Conservation (phyloP, 2,888 invertebrate genomes). For the Hirtodrosophila alboralis region DNA sequence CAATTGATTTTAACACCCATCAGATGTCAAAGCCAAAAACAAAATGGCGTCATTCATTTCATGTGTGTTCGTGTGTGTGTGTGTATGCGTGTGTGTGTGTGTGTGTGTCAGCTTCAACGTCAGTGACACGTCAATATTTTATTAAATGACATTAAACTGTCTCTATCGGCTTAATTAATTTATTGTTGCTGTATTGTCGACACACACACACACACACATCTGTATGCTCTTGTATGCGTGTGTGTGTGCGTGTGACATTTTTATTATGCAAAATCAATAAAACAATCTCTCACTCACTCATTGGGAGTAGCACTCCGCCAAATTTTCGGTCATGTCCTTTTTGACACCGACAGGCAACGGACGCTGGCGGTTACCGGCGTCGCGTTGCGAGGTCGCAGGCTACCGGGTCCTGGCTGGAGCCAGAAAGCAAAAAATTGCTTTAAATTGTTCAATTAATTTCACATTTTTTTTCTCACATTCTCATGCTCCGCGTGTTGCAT, state of each 20-base stretch:
- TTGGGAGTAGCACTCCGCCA: constrained; percentile 42
- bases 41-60: constrained; percentile 64
- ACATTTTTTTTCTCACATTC: constrained; percentile 46
- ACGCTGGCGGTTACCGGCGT: constrained; percentile 33
- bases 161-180: constrained; percentile 84
- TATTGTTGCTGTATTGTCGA: constrained; percentile 82
- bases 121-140: constrained; percentile 83
- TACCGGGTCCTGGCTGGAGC: constrained; percentile 2
- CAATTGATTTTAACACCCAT: constrained; percentile 83
- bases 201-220: constrained; percentile 38
- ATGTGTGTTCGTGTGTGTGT: constrained; percentile 22
- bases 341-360: constrained; percentile 77
- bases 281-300: constrained; percentile 72
- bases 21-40: constrained; percentile 71
- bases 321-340: constrained; percentile 80
- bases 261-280: constrained; percentile 82
- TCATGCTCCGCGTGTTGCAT: constrained; percentile 21
- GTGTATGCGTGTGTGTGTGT: constrained; percentile 42
- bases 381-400: constrained; percentile 8
- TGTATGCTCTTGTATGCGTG: constrained; percentile 31
- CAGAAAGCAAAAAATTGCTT: constrained; percentile 52
- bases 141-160: constrained; percentile 84
- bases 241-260: constrained; percentile 78
- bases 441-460: constrained; percentile 79
- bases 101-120: constrained; percentile 75